These are phyloP conservation scores for Volucella zonaria DNA, from an alignment of 2,888 invertebrate genomes.

Conservation along the genomic window DNA sequence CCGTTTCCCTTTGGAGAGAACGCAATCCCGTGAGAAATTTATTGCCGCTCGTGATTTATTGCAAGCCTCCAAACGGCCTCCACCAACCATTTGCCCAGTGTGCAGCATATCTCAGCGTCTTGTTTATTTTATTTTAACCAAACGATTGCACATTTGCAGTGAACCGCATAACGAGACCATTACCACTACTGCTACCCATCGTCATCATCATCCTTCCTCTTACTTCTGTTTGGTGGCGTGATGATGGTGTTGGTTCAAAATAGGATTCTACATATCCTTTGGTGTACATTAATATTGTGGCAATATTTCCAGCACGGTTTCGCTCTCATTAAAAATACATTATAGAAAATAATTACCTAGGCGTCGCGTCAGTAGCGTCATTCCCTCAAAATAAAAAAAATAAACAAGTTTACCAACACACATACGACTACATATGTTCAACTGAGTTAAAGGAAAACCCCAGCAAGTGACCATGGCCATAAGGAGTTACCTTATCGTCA, in stretches of 20 bases:
- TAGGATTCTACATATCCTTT: constrained; percentile 69
- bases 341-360: constrained; percentile 69
- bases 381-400: not conserved
- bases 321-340: constrained; percentile 72
- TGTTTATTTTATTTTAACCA: constrained; percentile 71
- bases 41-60: constrained; percentile 67
- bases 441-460: too few species aligned
- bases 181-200: constrained; percentile 42
- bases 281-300: constrained; percentile 59
- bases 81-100: constrained; percentile 18
- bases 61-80: constrained; percentile 22
- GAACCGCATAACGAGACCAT: constrained; percentile 66
- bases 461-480: constrained; percentile 35
- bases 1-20: constrained; percentile 23
- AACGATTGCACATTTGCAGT: constrained; percentile 55
- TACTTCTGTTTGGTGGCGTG: constrained; percentile 47
- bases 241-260: constrained; percentile 74
- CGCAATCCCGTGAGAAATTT: constrained; percentile 64
- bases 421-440: too few species aligned
- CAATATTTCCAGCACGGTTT: constrained; percentile 35
- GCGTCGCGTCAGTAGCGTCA: not conserved
- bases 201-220: constrained; percentile 53
- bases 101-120: constrained; percentile 63
- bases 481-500: constrained; percentile 38
- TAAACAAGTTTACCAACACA: too few species aligned